Base-by-base conservation (phyloP, 1,140 invertebrate species). In the Orussus abietinus region DNA sequence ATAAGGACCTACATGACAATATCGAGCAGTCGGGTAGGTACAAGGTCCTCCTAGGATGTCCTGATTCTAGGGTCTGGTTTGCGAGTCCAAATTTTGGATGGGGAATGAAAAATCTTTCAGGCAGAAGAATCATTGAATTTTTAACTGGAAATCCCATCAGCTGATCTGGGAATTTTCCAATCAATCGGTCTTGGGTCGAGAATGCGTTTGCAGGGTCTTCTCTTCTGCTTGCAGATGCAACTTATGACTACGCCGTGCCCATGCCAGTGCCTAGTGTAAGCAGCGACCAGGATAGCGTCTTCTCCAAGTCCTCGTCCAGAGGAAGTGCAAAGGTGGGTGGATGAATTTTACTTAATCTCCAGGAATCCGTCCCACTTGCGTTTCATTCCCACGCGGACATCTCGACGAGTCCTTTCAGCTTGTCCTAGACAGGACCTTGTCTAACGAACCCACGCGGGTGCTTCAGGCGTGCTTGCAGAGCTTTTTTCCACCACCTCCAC, bases 241-340 rank as follows among this genome's bases (percentile, higher is more conserved):
- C 71, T 35, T 76, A 76, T 42, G 75, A 76, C 55, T 77, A 77
- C 47, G 75, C 74, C 36, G 74, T 77, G 46, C 75, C 71, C 31
- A 74, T 74, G 69, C 68, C 69, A 20, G 66, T 70, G 49, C 64
- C 67, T 51, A 72, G 69, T 40, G 65, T 64, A 32, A 69, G 70
- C 50, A 74, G 72, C 39, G 74, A 75, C 46, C 73, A 75, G 53
- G 74, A 75, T 45, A 75, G 73, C 57, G 66, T 74, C 22, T 74
- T 76, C 46, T 76, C 74, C n/a, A 73, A 75, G 51, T 71, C 60
- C 33, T 69, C 74, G 31, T 75, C 73, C 33, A 64, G 69, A 50
- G 71, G 71, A 47, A 74, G 71, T 49, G 71, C 71, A 20, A 74
- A 74, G 62, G 71, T 71, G 21, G 9, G 3, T 9, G n/a, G n/a